Evolutionary conservation across 2,888 invertebrate genomes (phyloP), one percentile per base, ranked within the genome.

Genomic region (Coelogynopora nodosa): DNA sequence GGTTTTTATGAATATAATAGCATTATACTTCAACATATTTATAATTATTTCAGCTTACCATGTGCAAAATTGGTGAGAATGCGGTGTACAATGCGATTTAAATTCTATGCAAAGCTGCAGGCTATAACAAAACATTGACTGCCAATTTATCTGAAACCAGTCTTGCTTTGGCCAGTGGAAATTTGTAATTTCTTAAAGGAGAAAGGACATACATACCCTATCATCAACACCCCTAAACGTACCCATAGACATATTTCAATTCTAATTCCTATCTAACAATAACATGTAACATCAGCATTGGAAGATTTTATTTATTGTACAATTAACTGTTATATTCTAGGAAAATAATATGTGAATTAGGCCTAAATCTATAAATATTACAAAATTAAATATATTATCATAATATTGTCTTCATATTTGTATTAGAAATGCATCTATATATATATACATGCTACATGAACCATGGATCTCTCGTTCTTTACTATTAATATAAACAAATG

Each of bases 401-500:
- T 74, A 74, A 74, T 74, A 74, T 74, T 74, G 74, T 74, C 27
- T 74, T 74, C 74, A 74, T 74, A 74, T 74, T 74, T 74, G 74
- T 74, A 74, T 74, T 74, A 74, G 74, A 74, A 74, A 74, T 74
- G 74, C 74, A 74, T 5, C 18, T 74, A 74, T 74, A 49, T n/a
- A n/a, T 49, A 49, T 49, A 74, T 74, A 26, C 74, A 74, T 74
- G 74, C 74, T 74, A 74, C 74, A 26, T 23, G 74, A 74, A 74
- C 5, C 74, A 74, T 49, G 49, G 49, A 49, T 49, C 49, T 74
- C 74, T 74, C 74, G 74, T 74, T 74, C 74, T 74, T 74, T 74
- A 18, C 49, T 49, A 49, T 49, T 49, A 49, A 49, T 49, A 74
- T 74, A 74, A 74, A 23, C 74, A 74, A 74, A 5, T 74, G 74